These are phyloP conservation scores for Orthosia cruda DNA, from an alignment of 2,888 invertebrate genomes.

Conservation along the genomic window DNA sequence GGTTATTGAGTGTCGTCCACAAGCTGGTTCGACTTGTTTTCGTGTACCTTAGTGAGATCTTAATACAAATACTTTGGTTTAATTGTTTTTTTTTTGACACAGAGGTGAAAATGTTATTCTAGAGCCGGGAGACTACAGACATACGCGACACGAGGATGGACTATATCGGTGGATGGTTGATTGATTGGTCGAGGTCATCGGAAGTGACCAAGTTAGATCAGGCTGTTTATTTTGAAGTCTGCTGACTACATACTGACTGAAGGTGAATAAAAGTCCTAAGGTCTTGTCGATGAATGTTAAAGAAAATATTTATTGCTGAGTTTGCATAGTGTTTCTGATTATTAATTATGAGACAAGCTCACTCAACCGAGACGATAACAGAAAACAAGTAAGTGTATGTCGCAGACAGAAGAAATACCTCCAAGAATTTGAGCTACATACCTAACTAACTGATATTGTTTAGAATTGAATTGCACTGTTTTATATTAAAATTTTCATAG, in stretches of 20 bases:
- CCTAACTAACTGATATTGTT: background rate
- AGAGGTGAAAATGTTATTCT: slow-evolving; percentile 35
- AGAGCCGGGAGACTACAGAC: background rate
- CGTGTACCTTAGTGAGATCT: background rate
- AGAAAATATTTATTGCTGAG: background rate
- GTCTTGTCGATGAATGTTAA: background rate
- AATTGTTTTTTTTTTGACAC: slow-evolving; percentile 35
- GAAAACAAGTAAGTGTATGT: background rate
- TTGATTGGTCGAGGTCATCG: too few relatives aligned
- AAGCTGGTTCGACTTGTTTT: slow-evolving; percentile 44
- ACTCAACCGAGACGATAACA: background rate
- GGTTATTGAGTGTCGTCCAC: slow-evolving; percentile 41
- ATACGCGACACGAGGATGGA: background rate
- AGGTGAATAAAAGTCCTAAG: too few relatives aligned
- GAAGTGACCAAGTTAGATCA: too few relatives aligned
- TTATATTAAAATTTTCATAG: background rate
- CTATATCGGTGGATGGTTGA: background rate
- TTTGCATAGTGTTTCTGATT: background rate
- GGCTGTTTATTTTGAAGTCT: too few relatives aligned
- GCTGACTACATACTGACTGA: too few relatives aligned
- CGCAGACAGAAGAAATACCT: background rate
- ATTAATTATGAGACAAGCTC: background rate
- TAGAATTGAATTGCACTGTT: background rate
- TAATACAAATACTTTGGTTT: slow-evolving; percentile 29
- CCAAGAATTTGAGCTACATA: background rate